Percentiles rank a stretch among this genome's conserved stretches.
Conservation (phyloP, 1,140 invertebrate genomes). For the Trachymyrmex septentrionalis region DNA sequence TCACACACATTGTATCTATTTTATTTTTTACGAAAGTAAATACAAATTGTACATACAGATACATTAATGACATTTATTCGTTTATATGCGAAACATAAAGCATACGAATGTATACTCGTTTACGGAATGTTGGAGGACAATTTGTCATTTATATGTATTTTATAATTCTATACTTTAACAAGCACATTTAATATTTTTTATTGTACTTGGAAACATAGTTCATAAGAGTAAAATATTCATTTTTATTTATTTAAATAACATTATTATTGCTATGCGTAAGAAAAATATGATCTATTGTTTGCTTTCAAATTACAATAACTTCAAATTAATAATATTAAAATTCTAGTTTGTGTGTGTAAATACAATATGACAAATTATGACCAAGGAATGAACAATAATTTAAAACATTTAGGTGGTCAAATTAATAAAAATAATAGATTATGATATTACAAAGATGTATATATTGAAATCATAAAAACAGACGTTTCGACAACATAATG, state of each 20-base stretch:
- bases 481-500: too few relatives aligned
- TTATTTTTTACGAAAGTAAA: neutral
- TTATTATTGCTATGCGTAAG: neutral
- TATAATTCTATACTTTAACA: neutral
- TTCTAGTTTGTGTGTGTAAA: too few relatives aligned
- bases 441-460: too few relatives aligned
- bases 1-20: neutral
- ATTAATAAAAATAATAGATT: too few relatives aligned
- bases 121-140: neutral
- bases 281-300: slow-evolving; percentile 23
- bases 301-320: neutral
- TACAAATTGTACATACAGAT: neutral
- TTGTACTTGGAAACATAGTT: neutral
- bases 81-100: neutral
- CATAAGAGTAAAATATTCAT: too few relatives aligned
- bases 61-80: neutral
- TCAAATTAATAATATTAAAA: neutral
- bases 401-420: too few relatives aligned
- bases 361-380: too few relatives aligned
- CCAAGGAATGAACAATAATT: too few relatives aligned
- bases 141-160: neutral
- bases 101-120: neutral
- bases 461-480: too few relatives aligned
- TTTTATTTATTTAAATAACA: neutral
- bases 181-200: slow-evolving; percentile 11